These are phyloP conservation scores for Rhadinocentrus ornatus DNA, from an alignment of 2,797 vertebrate genomes.

Conservation along the genomic window DNA sequence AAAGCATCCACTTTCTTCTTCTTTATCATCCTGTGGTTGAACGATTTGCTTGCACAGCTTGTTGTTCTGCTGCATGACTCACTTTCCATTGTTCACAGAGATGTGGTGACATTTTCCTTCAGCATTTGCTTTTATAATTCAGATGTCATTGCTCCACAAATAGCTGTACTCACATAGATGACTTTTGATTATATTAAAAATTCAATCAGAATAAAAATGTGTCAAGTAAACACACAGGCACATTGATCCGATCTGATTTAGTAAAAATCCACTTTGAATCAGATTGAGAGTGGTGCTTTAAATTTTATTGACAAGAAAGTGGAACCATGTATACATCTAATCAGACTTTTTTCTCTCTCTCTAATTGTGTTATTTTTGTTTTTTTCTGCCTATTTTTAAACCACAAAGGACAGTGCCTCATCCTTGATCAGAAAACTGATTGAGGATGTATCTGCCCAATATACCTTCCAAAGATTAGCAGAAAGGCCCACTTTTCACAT, in stretches of 20 bases:
- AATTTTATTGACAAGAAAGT: background rate
- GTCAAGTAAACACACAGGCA: background rate
- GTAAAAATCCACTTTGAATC: background rate
- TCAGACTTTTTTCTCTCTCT: background rate
- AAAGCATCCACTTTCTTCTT: background rate
- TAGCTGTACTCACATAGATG: background rate
- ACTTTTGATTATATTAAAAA: background rate
- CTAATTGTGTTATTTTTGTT: background rate
- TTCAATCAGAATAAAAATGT: no score
- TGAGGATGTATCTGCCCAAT: no score
- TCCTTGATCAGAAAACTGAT: background rate
- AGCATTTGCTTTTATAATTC: background rate
- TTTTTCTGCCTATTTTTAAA: background rate
- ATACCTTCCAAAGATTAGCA: background rate
- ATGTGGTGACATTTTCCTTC: background rate
- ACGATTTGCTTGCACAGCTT: background rate
- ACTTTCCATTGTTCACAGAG: background rate
- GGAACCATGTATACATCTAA: background rate
- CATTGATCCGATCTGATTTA: background rate
- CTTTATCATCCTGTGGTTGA: background rate
- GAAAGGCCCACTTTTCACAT: background rate
- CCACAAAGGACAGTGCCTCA: background rate
- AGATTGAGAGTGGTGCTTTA: background rate
- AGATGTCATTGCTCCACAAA: background rate
- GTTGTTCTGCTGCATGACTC: background rate